Percentiles rank a stretch among this genome's conserved stretches.
Conservation (phyloP, 2,113 vertebrate species). For the Alouatta palliata region DNA sequence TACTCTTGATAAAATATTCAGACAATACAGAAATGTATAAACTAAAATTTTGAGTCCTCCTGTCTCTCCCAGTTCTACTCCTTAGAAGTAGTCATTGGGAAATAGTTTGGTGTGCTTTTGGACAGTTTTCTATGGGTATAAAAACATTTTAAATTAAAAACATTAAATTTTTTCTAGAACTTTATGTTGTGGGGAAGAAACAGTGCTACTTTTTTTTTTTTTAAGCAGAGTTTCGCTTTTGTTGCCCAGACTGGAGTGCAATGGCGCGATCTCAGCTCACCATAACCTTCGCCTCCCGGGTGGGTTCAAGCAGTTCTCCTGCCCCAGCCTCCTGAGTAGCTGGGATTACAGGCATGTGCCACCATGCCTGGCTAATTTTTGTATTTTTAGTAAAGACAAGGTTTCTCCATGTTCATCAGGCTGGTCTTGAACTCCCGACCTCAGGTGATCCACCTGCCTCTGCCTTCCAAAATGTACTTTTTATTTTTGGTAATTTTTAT, state of each 20-base stretch:
- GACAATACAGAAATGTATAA: constrained; percentile 4
- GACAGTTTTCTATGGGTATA: not conserved
- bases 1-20: not conserved
- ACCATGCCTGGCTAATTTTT: not conserved
- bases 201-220: not conserved
- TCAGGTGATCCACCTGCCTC: no score
- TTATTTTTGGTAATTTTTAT: not conserved
- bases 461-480: no score
- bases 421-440: no score
- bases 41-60: not conserved
- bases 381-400: no score
- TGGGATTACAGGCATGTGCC: not conserved
- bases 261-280: no score
- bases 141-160: not conserved
- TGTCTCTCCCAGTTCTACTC: not conserved
- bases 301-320: not conserved
- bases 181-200: not conserved
- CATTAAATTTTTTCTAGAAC: not conserved
- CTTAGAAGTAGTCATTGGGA: not conserved
- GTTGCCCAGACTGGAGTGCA: not conserved
- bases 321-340: not conserved
- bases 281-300: not conserved
- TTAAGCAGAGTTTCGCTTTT: not conserved
- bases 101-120: not conserved
- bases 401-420: no score